phyloP scores from a whole-genome alignment of 2,113 vertebrate species.

The Beaufortia kweichowensis region DNA sequence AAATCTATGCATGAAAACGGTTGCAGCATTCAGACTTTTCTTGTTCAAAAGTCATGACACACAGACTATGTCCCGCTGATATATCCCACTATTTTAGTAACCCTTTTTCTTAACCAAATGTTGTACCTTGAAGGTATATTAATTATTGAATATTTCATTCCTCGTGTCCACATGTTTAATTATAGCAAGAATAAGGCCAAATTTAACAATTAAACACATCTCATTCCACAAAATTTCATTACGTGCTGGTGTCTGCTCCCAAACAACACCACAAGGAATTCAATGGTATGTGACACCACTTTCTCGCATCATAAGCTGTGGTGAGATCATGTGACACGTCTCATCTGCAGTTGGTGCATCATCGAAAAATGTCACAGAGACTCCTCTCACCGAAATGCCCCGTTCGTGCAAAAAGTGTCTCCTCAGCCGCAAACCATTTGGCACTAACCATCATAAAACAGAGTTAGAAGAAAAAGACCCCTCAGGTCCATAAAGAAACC shows the following conservation, averaged over 20 bases:
- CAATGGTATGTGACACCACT: constrained; percentile 34
- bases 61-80: neutral
- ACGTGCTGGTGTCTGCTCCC: constrained; percentile 46
- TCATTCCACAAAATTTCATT: constrained; percentile 15
- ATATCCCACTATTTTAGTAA: neutral
- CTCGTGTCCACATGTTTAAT: constrained; percentile 30
- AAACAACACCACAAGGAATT: constrained; percentile 32
- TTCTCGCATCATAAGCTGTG: constrained; percentile 13
- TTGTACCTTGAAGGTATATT: constrained; percentile 37
- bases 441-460: constrained; percentile 6
- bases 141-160: constrained; percentile 40
- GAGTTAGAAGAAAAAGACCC: constrained; percentile 25
- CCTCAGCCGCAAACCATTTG: constrained; percentile 28
- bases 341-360: constrained; percentile 21
- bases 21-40: constrained; percentile 8
- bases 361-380: constrained; percentile 24
- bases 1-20: constrained; percentile 20
- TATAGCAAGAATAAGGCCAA: constrained; percentile 40
- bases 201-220: no score
- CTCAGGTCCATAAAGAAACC: constrained; percentile 15
- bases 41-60: neutral
- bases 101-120: neutral
- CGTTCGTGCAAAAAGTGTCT: constrained; percentile 36
- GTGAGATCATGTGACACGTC: constrained; percentile 19
- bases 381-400: constrained; percentile 35